These are phyloP conservation scores for Tenthredo scrophulariae DNA, from an alignment of 2,888 invertebrate species.

Conservation along the genomic window DNA sequence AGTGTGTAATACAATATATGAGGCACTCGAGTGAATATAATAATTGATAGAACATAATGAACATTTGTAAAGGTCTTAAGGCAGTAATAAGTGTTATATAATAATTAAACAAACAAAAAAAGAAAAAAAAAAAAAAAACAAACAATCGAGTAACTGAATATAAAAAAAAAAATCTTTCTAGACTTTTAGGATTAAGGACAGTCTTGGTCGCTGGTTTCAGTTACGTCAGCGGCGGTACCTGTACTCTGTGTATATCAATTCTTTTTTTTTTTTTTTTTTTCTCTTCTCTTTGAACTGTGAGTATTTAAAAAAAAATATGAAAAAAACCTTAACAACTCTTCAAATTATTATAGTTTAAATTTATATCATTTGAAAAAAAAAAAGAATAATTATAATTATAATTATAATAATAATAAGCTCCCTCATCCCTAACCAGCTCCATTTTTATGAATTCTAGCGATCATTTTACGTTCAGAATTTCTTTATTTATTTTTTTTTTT, in stretches of 20 bases:
- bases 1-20: not conserved
- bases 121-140: constrained; percentile 47
- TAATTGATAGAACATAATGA: constrained; percentile 62
- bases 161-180: constrained; percentile 60
- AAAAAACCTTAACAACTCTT: constrained; percentile 6
- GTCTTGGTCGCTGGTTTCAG: constrained; percentile 66
- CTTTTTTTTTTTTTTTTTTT: constrained; percentile 58
- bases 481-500: not conserved
- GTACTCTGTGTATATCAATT: constrained; percentile 70
- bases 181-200: constrained; percentile 64
- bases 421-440: not conserved
- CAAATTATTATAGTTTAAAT: constrained; percentile 15
- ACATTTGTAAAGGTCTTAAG: constrained; percentile 67
- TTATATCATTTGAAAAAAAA: not conserved
- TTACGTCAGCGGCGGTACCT: constrained; percentile 68
- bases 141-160: constrained; percentile 55
- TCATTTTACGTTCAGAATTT: constrained; percentile 12
- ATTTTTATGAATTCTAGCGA: not conserved
- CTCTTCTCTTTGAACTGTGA: constrained; percentile 60
- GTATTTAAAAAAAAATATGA: constrained; percentile 68
- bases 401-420: not conserved
- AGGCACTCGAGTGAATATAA: constrained; percentile 30
- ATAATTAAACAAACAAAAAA: constrained; percentile 61
- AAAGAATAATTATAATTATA: not conserved
- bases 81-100: constrained; percentile 69